phyloP scores from a whole-genome alignment of 2,113 vertebrate species.

The Megaceryle maxima region DNA sequence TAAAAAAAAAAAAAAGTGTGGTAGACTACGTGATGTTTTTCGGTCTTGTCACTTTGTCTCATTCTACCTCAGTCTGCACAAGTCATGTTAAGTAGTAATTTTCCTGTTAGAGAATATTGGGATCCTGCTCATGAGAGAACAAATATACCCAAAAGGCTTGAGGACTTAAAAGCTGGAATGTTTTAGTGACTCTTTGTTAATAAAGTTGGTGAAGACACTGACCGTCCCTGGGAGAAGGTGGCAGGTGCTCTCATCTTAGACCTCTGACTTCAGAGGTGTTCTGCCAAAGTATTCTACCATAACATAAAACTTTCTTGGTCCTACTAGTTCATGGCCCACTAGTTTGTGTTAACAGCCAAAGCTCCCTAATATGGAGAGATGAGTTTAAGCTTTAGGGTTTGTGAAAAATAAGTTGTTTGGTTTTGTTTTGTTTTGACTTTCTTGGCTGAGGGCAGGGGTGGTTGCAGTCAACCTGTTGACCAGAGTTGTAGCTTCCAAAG shows the following conservation, averaged over 20 bases:
- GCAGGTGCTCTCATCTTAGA: neutral
- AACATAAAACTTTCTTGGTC: neutral
- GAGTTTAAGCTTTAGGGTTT: neutral
- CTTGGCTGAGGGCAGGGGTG: neutral
- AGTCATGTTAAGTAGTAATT: neutral
- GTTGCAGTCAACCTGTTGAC: neutral
- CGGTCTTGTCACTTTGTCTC: neutral
- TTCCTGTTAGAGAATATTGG: neutral
- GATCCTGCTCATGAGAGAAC: neutral
- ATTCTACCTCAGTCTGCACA: neutral
- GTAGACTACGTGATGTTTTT: neutral
- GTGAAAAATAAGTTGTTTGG: neutral
- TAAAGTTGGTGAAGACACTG: neutral
- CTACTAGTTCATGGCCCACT: neutral
- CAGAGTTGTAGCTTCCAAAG: neutral
- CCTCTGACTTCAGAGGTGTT: neutral
- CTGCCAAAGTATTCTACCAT: neutral
- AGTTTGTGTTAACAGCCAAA: neutral
- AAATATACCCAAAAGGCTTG: neutral
- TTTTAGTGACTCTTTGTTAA: neutral
- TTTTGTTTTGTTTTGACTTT: neutral
- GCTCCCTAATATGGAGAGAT: neutral
- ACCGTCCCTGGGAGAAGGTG: neutral
- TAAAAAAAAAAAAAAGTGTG: neutral
- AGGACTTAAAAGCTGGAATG: neutral